These are phyloP conservation scores for Coregonus sp. DNA, from an alignment of 2,797 vertebrate species.

Conservation along the genomic window DNA sequence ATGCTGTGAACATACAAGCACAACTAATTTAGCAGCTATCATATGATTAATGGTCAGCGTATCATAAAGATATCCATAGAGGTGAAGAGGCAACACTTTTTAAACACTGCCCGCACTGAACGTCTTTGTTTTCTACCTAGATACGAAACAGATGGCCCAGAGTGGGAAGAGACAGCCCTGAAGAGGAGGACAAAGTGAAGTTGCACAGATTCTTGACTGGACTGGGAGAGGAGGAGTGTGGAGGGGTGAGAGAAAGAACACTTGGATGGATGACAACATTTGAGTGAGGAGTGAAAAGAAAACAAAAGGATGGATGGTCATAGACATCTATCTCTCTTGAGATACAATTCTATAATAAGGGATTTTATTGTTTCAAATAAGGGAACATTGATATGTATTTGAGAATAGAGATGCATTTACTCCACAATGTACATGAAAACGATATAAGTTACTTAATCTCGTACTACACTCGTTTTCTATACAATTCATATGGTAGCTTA, in stretches of 20 bases:
- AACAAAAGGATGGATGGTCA: not conserved
- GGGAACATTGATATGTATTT: slow-evolving; percentile 13
- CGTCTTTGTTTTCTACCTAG: slow-evolving; percentile 43
- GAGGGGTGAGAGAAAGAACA: slow-evolving; percentile 11
- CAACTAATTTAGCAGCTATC: not conserved
- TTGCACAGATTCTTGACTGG: slow-evolving; percentile 35
- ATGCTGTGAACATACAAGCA: not conserved
- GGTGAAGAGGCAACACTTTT: slow-evolving; percentile 20
- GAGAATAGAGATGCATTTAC: slow-evolving; percentile 18
- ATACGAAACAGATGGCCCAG: slow-evolving; percentile 45
- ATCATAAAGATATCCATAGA: not conserved
- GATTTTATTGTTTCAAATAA: slow-evolving; percentile 14
- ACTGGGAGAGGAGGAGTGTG: slow-evolving; percentile 3
- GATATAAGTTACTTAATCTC: not conserved
- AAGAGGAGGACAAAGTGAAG: slow-evolving; percentile 35
- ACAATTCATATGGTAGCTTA: not conserved
- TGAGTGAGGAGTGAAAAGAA: not conserved
- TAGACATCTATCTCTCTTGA: not conserved
- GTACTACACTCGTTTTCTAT: not conserved
- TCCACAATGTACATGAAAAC: slow-evolving; percentile 14
- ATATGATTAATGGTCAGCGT: not conserved
- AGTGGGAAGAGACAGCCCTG: slow-evolving; percentile 22
- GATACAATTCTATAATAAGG: slow-evolving; percentile 7
- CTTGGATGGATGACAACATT: slow-evolving; percentile 1
- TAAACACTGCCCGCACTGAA: slow-evolving; percentile 20